Evolutionary conservation across 2,888 invertebrate genomes (phyloP), one percentile per base, ranked within the genome.

Genomic region (Epicampocera succincta): DNA sequence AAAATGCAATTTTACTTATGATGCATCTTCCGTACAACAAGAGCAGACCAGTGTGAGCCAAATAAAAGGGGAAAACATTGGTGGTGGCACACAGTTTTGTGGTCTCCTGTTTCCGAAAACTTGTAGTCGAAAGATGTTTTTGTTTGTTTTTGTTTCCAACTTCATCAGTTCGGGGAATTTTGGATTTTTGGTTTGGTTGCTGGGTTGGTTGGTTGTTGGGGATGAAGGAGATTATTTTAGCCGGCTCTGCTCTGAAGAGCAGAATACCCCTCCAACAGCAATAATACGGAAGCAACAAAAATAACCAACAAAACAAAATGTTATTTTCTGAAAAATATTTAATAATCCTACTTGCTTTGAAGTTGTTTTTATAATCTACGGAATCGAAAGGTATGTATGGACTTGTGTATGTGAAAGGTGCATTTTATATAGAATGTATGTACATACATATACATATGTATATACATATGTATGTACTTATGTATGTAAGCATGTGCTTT

Each of bases 51-150:
- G 6, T 33, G 1, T 33, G 17, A 77, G 38, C 48, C 50, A 58
- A 65, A 44, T 46, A 40, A 29, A 38, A 52, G 3, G 6, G 29
- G 29, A 29, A 33, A 33, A 33, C 1, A 17, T 13, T 54, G 38
- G 38, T 61, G 58, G 56, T 72, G 40, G 65, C 60, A 40, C 40
- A 38, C 73, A 79, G 78, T 79, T 72, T 66, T 73, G 52, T 65
- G 72, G 66, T 58, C 21, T 66, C 38, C 38, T 38, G 2, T 33
- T 42, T 3, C 2, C 15, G 38, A 50, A 61, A 79, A 66, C 52
- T 58, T 68, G 60, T 29, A 40, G 78, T 46, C 33, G 68, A 73
- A 72, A 60, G 52, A 54, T n/a, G 25, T 71, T 40, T 71, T 71
- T 48, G 11, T 42, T 6, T 52, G 52, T 40, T 56, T 44, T 25